phyloP scores from a whole-genome alignment of 2,797 vertebrate genomes.

The Alcedo quadribrachys region DNA sequence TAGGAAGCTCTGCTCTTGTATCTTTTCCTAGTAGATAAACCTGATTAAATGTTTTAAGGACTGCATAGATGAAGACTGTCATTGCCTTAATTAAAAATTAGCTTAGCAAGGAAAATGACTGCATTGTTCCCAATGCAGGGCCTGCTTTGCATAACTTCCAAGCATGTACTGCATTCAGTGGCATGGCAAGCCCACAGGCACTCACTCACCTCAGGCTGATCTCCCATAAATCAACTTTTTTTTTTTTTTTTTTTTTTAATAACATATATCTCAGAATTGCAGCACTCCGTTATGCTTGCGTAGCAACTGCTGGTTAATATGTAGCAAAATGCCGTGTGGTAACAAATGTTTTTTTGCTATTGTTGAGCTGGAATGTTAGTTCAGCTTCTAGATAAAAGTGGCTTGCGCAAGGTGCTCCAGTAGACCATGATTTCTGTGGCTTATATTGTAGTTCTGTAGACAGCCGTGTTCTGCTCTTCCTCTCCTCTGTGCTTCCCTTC shows the following conservation, averaged over 20 bases:
- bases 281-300: slow-evolving; percentile 52
- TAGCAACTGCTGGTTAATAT: slow-evolving; percentile 68
- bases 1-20: slow-evolving; percentile 12
- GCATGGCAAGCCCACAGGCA: slow-evolving; percentile 52
- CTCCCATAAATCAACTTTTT: slow-evolving; percentile 11
- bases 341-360: slow-evolving; percentile 63
- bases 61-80: slow-evolving; percentile 16
- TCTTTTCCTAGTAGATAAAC: slow-evolving; percentile 24
- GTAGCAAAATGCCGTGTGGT: slow-evolving; percentile 52
- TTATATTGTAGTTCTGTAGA: slow-evolving; percentile 50
- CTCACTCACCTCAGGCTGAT: slow-evolving; percentile 38
- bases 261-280: slow-evolving; percentile 7
- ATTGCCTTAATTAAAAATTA: slow-evolving; percentile 26
- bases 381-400: slow-evolving; percentile 69
- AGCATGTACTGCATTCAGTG: slow-evolving; percentile 42
- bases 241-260: not conserved
- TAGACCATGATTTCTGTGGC: slow-evolving; percentile 54
- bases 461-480: slow-evolving; percentile 44
- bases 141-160: slow-evolving; percentile 35
- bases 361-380: slow-evolving; percentile 69
- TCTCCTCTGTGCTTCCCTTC: slow-evolving; percentile 38
- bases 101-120: slow-evolving; percentile 28
- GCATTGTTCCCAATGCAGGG: slow-evolving; percentile 48
- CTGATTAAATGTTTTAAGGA: not conserved
- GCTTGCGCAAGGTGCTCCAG: slow-evolving; percentile 38